These are phyloP conservation scores for Trichacis sp. DNA, from an alignment of 2,888 invertebrate species.

Conservation along the genomic window DNA sequence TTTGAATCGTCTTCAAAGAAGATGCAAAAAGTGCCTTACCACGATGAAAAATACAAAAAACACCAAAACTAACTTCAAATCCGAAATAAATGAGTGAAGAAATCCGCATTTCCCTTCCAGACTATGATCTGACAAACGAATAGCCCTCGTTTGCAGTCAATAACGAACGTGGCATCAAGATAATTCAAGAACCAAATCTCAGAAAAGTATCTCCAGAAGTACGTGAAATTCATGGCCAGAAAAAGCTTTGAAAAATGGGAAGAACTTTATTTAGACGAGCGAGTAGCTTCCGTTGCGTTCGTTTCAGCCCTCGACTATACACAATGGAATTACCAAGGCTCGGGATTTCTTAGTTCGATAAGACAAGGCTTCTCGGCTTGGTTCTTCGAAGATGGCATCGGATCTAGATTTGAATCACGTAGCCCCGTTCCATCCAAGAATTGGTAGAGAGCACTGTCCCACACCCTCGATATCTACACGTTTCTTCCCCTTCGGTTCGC, in stretches of 20 bases:
- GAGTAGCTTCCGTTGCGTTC: slow-evolving; percentile 11
- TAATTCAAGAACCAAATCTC: no score
- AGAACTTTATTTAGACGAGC: neutral
- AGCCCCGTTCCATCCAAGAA: slow-evolving; percentile 46
- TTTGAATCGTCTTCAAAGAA: no score
- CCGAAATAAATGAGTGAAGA: no score
- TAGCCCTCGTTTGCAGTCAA: no score
- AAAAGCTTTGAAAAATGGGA: neutral
- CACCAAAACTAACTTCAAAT: no score
- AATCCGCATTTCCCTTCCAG: no score
- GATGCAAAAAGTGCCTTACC: no score
- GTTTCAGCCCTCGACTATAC: slow-evolving; percentile 17
- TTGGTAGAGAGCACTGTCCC: slow-evolving; percentile 34
- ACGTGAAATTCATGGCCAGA: neutral
- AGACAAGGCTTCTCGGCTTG: slow-evolving; percentile 49
- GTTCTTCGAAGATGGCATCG: slow-evolving; percentile 52
- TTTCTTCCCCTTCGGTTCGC: slow-evolving; percentile 18
- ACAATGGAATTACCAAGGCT: slow-evolving; percentile 48
- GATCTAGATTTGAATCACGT: slow-evolving; percentile 68
- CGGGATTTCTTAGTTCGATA: slow-evolving; percentile 56
- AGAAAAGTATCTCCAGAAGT: neutral
- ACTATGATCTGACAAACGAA: no score
- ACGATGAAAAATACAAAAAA: no score
- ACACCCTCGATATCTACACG: slow-evolving; percentile 1
- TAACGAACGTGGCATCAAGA: no score